Base-by-base conservation (phyloP, 2,888 invertebrate genomes). In the Liopterus haemorrhoidalis region DNA sequence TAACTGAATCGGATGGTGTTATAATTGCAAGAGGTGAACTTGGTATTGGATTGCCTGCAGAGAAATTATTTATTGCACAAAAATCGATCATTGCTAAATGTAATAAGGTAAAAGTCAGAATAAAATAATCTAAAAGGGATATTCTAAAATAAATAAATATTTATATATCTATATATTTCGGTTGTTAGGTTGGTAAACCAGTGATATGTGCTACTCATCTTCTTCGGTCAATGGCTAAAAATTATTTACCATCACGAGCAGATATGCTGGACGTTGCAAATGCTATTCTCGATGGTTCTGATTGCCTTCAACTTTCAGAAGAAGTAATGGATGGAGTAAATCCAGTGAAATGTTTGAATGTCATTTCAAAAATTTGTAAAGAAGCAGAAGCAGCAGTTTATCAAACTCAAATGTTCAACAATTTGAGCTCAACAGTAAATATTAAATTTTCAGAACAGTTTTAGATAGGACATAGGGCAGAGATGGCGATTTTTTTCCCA, bases 251-350 rank as follows among this genome's bases (percentile, higher is more conserved):
- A 53, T 89, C 81, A 41, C 78, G 78, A 67, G 82, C 86, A 9
- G 87, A 88, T 68, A 76, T 81, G n/a, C 79, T 85, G 14, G 92
- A 93, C 64, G 88, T 94, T n/a, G 92, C 91, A 15, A 93, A 93
- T 67, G 82, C 91, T 8, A 81, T 95, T 28, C 70, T 92, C 15
- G 93, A 94, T 67, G 93, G 93, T 4, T 85, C 82, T 27, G 93
- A 93, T 66, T 90, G 90, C 57, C 79, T 93, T 39, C 81, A 93
- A 76, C 73, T 94, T 61, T 78, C 82, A n/a, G 82, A 84, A 49
- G 85, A 87, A 64, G 85, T 85, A 1, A 83, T 85, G 18, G 82
- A 84, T 63, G 85, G 86, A 37, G 74, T 75, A 16, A 82, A 82
- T 62, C 82, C 83, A 4, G 60, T 90, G 50, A 82, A 87, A 57